Conservation (phyloP, 1,140 invertebrate species). For the Laupala kohalensis region DNA sequence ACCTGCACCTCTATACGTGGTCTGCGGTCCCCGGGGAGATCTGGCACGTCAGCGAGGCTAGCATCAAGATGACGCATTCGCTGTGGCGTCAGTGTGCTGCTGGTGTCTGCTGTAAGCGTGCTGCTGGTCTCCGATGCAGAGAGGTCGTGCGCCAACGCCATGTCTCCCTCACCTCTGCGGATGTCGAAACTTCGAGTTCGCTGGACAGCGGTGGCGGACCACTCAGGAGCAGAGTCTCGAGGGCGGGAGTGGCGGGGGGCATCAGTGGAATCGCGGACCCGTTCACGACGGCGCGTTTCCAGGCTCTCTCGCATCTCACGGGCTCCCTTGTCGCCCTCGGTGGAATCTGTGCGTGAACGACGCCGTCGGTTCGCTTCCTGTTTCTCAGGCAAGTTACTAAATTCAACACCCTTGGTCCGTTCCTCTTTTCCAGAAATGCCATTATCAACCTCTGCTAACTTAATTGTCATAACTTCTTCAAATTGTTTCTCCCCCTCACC, state of each 20-base stretch:
- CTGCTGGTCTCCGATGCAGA: neutral
- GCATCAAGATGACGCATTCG: neutral
- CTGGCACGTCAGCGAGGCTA: neutral
- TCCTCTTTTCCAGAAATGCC: too few relatives aligned
- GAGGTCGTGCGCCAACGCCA: neutral
- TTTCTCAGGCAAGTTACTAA: too few relatives aligned
- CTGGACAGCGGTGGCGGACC: neutral
- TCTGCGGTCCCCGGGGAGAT: neutral
- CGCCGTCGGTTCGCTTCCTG: too few relatives aligned
- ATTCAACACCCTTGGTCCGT: too few relatives aligned
- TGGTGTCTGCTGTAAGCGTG: neutral
- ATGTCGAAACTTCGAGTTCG: neutral
- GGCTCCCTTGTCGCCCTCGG: too few relatives aligned
- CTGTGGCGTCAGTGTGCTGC: constrained; percentile 5
- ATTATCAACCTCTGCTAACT: too few relatives aligned
- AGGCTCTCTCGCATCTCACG: neutral
- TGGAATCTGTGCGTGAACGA: too few relatives aligned
- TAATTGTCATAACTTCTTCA: too few relatives aligned
- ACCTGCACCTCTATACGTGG: neutral
- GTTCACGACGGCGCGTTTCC: neutral
- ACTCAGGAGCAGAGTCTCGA: too few relatives aligned
- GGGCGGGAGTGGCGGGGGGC: too few relatives aligned
- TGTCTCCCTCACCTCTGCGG: neutral
- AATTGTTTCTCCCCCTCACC: too few relatives aligned
- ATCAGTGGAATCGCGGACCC: neutral